These are phyloP conservation scores for Augochlora pura DNA, from an alignment of 1,140 invertebrate genomes.

Conservation along the genomic window DNA sequence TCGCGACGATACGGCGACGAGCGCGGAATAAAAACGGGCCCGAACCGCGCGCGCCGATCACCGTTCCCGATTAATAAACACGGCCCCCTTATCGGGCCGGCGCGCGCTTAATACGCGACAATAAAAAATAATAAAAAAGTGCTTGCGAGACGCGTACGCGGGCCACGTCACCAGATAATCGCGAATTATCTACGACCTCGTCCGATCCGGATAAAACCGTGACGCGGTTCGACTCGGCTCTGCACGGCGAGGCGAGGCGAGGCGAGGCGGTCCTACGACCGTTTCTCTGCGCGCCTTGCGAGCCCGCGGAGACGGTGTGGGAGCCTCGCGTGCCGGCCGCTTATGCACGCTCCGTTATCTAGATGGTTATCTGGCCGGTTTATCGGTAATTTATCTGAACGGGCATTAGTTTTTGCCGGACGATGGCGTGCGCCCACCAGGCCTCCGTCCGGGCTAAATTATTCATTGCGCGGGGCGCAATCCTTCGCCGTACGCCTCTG, in stretches of 20 bases:
- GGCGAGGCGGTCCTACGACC: too few relatives aligned
- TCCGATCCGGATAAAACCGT: conserved; percentile 47
- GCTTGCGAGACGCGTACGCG: conserved; percentile 55
- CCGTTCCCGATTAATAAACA: too few relatives aligned
- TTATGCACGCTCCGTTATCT: conserved; percentile 73
- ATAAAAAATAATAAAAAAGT: conserved; percentile 53
- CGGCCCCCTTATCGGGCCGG: too few relatives aligned
- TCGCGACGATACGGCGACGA: too few relatives aligned
- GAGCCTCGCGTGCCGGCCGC: conserved; percentile 55
- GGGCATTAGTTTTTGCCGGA: conserved; percentile 79
- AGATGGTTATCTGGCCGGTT: conserved; percentile 75
- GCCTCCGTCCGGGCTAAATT: conserved; percentile 74
- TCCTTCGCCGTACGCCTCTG: conserved; percentile 34
- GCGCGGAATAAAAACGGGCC: too few relatives aligned
- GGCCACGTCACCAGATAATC: conserved; percentile 63
- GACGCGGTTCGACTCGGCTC: conserved; percentile 5
- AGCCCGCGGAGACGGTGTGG: not conserved
- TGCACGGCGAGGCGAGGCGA: not conserved
- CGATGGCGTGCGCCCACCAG: conserved; percentile 76
- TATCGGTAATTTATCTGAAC: conserved; percentile 81
- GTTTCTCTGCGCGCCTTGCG: too few relatives aligned
- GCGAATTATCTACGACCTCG: conserved; percentile 56
- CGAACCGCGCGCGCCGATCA: too few relatives aligned
- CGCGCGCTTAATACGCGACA: too few relatives aligned
- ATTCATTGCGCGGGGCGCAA: conserved; percentile 77